These are phyloP conservation scores for Periophthalmodon schlosseri DNA, from an alignment of 2,113 vertebrate species.

Conservation along the genomic window DNA sequence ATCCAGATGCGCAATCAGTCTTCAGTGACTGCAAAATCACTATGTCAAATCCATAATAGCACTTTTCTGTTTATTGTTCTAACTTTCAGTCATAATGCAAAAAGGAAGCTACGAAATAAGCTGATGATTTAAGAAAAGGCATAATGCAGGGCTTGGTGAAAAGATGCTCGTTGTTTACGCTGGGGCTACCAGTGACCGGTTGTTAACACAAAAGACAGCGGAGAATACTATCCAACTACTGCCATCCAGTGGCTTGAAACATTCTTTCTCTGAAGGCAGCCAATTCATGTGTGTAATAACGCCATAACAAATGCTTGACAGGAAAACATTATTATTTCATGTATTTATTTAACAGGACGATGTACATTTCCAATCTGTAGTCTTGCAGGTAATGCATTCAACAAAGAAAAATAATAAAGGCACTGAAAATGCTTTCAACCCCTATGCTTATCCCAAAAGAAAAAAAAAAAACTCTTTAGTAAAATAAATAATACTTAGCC, in stretches of 20 bases:
- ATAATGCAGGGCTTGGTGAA: not conserved
- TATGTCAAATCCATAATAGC: constrained; percentile 2
- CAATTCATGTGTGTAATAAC: not conserved
- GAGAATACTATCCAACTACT: not conserved
- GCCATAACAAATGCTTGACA: not conserved
- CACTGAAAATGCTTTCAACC: no score
- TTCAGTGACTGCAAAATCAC: constrained; percentile 23
- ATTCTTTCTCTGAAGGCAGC: constrained; percentile 22
- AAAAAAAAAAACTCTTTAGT: no score
- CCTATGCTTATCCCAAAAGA: no score
- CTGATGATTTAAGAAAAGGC: not conserved
- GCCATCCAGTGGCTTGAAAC: constrained; percentile 47
- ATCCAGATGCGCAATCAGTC: constrained; percentile 71
- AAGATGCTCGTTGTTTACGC: constrained; percentile 46
- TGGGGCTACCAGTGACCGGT: constrained; percentile 29
- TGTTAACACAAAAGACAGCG: constrained; percentile 60
- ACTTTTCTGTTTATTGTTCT: not conserved
- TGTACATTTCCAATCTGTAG: no score
- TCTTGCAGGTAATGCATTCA: no score
- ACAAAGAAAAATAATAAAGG: no score
- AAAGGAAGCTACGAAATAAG: not conserved
- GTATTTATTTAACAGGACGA: no score
- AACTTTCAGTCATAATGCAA: not conserved
- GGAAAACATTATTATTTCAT: not conserved
- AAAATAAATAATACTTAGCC: no score